Evolutionary conservation across 2,888 invertebrate species (phyloP).

Genomic region (Ophion ventricosus): DNA sequence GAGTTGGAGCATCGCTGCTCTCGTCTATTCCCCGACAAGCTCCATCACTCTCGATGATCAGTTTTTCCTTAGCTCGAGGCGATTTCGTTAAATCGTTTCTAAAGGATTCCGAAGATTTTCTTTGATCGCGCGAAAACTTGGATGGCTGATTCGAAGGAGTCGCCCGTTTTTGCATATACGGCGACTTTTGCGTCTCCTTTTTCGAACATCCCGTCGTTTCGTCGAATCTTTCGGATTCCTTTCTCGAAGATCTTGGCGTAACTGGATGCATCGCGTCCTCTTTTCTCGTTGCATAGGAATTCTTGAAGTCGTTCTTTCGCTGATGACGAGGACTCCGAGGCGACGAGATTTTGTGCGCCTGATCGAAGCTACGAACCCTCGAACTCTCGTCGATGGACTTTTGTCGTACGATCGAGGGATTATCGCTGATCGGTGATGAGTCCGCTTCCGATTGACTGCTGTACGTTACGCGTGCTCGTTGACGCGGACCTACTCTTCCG

Average conservation of each 20-base stretch:
- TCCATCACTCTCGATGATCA: slow-evolving; percentile 3
- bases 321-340: slow-evolving; percentile 73
- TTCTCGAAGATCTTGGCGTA: slow-evolving; percentile 37
- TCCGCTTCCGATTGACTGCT: slow-evolving; percentile 79
- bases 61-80: slow-evolving; percentile 5
- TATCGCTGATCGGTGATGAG: slow-evolving; percentile 62
- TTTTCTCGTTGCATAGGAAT: slow-evolving; percentile 67
- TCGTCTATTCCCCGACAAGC: not conserved
- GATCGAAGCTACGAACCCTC: slow-evolving; percentile 68
- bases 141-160: slow-evolving; percentile 58
- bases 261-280: slow-evolving; percentile 58
- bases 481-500: slow-evolving; percentile 83
- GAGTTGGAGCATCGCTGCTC: not conserved
- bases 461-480: slow-evolving; percentile 79
- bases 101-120: slow-evolving; percentile 41
- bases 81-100: slow-evolving; percentile 31
- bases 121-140: slow-evolving; percentile 52
- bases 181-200: slow-evolving; percentile 68
- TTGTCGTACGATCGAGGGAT: slow-evolving; percentile 70
- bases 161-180: slow-evolving; percentile 67
- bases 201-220: slow-evolving; percentile 49
- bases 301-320: slow-evolving; percentile 72
- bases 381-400: slow-evolving; percentile 77
- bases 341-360: slow-evolving; percentile 66
- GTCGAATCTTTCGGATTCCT: slow-evolving; percentile 58